A percentile compares a stretch with the other conserved stretches of the same genome.
phyloP scores from a whole-genome alignment of 2,888 invertebrate species.

The Stegana nigrithorax region DNA sequence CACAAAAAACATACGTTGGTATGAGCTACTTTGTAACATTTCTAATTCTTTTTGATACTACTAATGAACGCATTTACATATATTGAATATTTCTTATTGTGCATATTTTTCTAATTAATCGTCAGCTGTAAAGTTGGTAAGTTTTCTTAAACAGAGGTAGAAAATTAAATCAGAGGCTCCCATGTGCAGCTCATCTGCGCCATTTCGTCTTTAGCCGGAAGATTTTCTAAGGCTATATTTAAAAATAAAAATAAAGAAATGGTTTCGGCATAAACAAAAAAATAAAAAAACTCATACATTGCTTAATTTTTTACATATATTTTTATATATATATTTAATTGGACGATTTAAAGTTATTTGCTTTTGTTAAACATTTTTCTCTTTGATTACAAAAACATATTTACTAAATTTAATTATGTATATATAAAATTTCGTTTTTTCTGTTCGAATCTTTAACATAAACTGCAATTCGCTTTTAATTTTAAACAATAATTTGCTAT shows the following conservation, averaged over 20 bases:
- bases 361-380: slow-evolving; percentile 1
- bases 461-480: no score
- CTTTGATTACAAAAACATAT: slow-evolving; percentile 26
- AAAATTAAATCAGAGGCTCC: no score
- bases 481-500: no score
- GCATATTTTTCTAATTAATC: neutral
- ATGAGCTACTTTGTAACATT: neutral
- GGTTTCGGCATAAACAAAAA: no score
- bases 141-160: no score
- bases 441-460: no score
- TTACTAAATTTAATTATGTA: slow-evolving; percentile 22
- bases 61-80: slow-evolving; percentile 7
- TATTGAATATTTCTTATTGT: neutral
- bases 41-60: neutral
- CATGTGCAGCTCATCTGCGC: no score
- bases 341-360: slow-evolving; percentile 10
- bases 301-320: neutral
- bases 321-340: slow-evolving; percentile 8
- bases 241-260: neutral
- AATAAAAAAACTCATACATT: neutral
- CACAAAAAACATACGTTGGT: neutral
- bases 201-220: no score
- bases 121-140: no score
- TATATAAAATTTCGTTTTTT: no score
- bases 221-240: no score